A percentile compares a stretch with the other conserved stretches of the same genome.
Evolutionary conservation across 2,888 invertebrate genomes (phyloP).

Genomic region (Stenolophus ochropezus): DNA sequence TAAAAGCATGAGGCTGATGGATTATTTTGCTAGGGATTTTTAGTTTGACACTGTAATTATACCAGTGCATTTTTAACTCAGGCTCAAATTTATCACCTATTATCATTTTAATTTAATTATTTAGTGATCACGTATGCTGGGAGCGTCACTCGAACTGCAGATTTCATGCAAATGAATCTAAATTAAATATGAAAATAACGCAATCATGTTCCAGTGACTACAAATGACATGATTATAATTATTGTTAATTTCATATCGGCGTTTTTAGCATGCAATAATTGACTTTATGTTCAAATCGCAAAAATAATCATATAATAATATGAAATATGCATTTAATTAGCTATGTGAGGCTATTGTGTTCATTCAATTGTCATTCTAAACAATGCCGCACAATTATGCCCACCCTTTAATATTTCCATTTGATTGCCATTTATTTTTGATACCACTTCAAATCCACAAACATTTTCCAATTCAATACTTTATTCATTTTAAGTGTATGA

Average conservation of each 20-base stretch:
- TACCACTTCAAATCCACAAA: background rate
- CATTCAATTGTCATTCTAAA: background rate
- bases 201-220: constrained; percentile 30
- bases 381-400: background rate
- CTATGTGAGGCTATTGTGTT: background rate
- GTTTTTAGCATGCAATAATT: constrained; percentile 14
- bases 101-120: constrained; percentile 42
- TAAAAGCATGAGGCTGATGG: background rate
- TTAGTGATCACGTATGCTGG: constrained; percentile 22
- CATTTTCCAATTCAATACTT: no score
- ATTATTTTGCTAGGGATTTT: constrained; percentile 8
- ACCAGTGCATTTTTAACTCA: background rate
- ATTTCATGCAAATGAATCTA: constrained; percentile 40
- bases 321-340: constrained; percentile 10
- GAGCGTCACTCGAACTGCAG: background rate
- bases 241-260: constrained; percentile 28
- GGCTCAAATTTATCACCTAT: constrained; percentile 28
- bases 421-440: background rate
- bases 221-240: constrained; percentile 30
- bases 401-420: no score
- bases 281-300: background rate
- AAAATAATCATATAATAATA: constrained; percentile 20
- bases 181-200: constrained; percentile 36
- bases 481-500: no score
- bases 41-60: constrained; percentile 20